A percentile compares a stretch with the other conserved stretches of the same genome.
These are phyloP conservation scores for Potamilus streckersoni DNA, from an alignment of 1,140 invertebrate species.

Conservation along the genomic window DNA sequence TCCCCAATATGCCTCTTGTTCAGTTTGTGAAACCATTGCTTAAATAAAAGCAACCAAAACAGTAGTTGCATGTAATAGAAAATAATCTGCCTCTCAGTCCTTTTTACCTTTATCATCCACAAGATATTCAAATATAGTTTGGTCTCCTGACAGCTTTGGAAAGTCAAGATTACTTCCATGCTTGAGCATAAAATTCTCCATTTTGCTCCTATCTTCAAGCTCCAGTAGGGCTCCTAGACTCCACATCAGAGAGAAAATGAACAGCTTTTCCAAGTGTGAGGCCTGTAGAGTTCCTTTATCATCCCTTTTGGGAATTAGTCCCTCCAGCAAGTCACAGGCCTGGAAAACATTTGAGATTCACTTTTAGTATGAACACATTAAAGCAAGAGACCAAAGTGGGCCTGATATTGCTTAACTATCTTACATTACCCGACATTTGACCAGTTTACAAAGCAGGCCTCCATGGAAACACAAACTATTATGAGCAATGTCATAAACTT, in stretches of 20 bases:
- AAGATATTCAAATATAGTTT: constrained; percentile 88
- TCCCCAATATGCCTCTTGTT: too few relatives aligned
- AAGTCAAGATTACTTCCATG: constrained; percentile 47
- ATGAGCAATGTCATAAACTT: too few relatives aligned
- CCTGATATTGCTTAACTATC: too few relatives aligned
- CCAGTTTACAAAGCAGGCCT: too few relatives aligned
- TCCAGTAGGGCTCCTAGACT: constrained; percentile 91
- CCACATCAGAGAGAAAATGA: constrained; percentile 86
- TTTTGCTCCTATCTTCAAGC: constrained; percentile 80
- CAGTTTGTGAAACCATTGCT: too few relatives aligned
- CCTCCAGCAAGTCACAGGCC: constrained; percentile 79
- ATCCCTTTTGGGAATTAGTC: constrained; percentile 78
- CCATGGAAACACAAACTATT: too few relatives aligned
- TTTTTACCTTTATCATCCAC: constrained; percentile 82
- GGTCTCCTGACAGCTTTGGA: constrained; percentile 56
- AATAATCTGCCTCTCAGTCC: background rate
- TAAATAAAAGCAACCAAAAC: too few relatives aligned
- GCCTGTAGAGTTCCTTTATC: constrained; percentile 64
- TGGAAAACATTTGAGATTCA: constrained; percentile 33
- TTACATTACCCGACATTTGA: too few relatives aligned
- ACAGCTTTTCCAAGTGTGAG: constrained; percentile 60
- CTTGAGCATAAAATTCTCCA: constrained; percentile 61
- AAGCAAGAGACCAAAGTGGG: too few relatives aligned
- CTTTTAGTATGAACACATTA: too few relatives aligned
- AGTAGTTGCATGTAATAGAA: too few relatives aligned